Base-by-base conservation (phyloP, 2,797 vertebrate genomes). In the Peromyscus aztecus region DNA sequence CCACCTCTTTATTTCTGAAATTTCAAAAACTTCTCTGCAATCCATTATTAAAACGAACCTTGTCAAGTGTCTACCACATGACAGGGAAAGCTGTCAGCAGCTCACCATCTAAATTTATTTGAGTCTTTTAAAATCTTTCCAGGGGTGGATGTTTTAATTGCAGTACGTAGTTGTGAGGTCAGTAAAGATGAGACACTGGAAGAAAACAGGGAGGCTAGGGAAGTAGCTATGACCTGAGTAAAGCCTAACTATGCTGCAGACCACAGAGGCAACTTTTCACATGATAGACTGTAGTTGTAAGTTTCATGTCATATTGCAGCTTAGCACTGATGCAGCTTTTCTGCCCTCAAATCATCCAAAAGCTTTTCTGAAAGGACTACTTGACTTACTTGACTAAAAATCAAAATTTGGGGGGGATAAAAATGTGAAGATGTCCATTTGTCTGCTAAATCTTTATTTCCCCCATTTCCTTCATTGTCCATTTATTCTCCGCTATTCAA, bases 1-100 rank as follows among this genome's bases (percentile, higher is more conserved):
- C 40, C 37, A 46, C 43, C 34, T 67, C 88, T 82, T 49, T 84
- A 86, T 77, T 82, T 69, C 13, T 24, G 29, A 91, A 46, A 63
- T 37, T 81, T 57, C 69, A 95, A 86, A 97, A 40, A 16, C 43
- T 52, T 95, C 29, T 87, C n/a, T 49, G 40, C 85, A 82, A 91
- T 67, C 9, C 46, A 2, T 46, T 29, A 67, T 40, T 73, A 82
- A 83, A 77, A 75, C 37, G 29, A 76, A 94, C 24, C 52, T 12
- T 52, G 10, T 80, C 40, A 6, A 59, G 14, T 84, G 21, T 12
- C 27, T 29, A 73, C 46, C 27, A 67, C 46, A 23, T 12, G 3
- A 21, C 11, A 52, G 5, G 40, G 6, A 27, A 75, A 76, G 87
- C 52, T n/a, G 16, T 34, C 29, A 34, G 14, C 17, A 57, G 93